Percentiles rank a stretch among this genome's conserved stretches.
phyloP scores from a whole-genome alignment of 1,140 invertebrate genomes.

The Hypothenemus hampei region DNA sequence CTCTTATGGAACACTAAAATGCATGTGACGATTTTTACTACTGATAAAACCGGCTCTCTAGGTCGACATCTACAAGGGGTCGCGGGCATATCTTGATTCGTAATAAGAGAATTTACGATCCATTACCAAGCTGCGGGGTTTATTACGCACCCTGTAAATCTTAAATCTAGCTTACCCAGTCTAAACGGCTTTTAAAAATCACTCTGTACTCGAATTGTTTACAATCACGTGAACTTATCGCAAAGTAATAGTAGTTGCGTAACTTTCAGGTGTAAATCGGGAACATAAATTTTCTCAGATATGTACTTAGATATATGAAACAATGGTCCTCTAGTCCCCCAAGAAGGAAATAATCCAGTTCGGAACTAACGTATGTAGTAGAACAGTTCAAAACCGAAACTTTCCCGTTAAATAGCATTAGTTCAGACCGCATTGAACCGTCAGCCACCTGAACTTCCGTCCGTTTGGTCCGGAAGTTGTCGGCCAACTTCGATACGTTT shows the following conservation, averaged over 20 bases:
- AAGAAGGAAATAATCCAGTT: not conserved
- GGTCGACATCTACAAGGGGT: not conserved
- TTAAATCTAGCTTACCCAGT: too few relatives aligned
- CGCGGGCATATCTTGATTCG: too few relatives aligned
- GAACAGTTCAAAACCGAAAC: constrained; percentile 3
- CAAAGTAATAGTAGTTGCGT: too few relatives aligned
- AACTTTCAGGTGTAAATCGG: too few relatives aligned
- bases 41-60: constrained; percentile 7
- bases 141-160: too few relatives aligned
- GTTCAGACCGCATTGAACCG: constrained; percentile 11
- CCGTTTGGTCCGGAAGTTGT: constrained; percentile 4
- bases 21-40: constrained; percentile 10
- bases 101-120: too few relatives aligned
- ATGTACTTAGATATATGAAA: too few relatives aligned
- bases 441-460: constrained; percentile 10
- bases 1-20: constrained; percentile 9
- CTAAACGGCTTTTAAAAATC: too few relatives aligned
- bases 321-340: not conserved
- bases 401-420: constrained; percentile 10
- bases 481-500: constrained; percentile 8
- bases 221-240: too few relatives aligned
- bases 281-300: too few relatives aligned
- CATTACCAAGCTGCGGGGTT: too few relatives aligned
- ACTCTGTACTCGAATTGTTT: too few relatives aligned
- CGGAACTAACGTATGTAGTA: not conserved